A percentile compares a stretch with the other conserved stretches of the same genome.
phyloP scores from a whole-genome alignment of 2,888 invertebrate species.

The Heteropelma amictum region DNA sequence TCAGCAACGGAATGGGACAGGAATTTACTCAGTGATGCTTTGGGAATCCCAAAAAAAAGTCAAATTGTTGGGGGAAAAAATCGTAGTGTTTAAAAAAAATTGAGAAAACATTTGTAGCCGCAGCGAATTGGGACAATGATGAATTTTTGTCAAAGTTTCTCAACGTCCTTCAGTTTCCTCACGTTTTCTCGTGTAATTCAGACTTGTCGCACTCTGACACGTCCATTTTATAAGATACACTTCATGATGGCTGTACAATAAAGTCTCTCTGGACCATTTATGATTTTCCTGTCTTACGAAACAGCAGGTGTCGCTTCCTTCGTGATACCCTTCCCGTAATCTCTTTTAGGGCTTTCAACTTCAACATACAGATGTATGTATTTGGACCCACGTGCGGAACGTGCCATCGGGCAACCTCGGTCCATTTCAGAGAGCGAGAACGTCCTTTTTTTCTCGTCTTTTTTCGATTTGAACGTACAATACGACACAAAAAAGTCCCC shows the following conservation, averaged over 20 bases:
- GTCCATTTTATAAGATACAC: too few relatives aligned
- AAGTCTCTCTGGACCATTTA: conserved; percentile 1
- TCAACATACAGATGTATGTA: background rate
- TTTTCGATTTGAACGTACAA: conserved; percentile 8
- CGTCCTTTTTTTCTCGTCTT: conserved; percentile 17
- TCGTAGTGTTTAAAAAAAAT: too few relatives aligned
- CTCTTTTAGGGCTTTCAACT: conserved; percentile 5
- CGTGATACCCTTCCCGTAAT: conserved; percentile 12
- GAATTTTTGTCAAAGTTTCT: too few relatives aligned
- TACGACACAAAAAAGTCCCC: conserved; percentile 17
- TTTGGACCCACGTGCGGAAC: conserved; percentile 53
- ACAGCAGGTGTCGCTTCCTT: conserved; percentile 50
- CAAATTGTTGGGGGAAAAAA: too few relatives aligned
- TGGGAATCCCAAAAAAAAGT: too few relatives aligned
- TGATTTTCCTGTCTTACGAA: conserved; percentile 17
- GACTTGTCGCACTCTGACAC: too few relatives aligned
- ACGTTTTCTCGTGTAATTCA: too few relatives aligned
- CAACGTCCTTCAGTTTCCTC: too few relatives aligned
- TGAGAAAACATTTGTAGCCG: too few relatives aligned
- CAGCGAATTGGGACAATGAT: too few relatives aligned
- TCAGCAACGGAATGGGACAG: too few relatives aligned
- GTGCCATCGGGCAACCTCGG: conserved; percentile 52
- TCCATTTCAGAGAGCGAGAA: conserved; percentile 15
- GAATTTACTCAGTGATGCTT: too few relatives aligned
- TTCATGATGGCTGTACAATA: background rate